Conservation (phyloP, 2,888 invertebrate species). For the Galeruca laticollis region DNA sequence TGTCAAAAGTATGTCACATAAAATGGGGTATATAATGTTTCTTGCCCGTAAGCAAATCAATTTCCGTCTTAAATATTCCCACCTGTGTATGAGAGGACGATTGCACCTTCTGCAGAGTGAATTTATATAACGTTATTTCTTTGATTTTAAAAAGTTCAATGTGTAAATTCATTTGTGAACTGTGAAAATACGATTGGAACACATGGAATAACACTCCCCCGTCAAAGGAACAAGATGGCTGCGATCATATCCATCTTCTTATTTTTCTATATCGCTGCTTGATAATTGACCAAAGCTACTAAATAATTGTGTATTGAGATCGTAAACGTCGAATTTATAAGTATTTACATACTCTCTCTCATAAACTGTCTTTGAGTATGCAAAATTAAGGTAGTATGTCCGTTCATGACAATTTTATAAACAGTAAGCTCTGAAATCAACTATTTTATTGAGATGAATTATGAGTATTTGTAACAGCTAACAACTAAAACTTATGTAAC, state of each 20-base stretch:
- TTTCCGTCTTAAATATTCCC: slow-evolving; percentile 59
- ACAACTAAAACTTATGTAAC: neutral
- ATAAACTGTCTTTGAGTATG: neutral
- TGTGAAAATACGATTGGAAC: slow-evolving; percentile 63
- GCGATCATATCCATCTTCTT: slow-evolving; percentile 67
- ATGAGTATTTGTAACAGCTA: neutral
- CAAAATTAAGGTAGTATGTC: slow-evolving; percentile 8
- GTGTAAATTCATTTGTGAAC: slow-evolving; percentile 34
- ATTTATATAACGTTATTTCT: slow-evolving; percentile 28
- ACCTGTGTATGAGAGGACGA: slow-evolving; percentile 53
- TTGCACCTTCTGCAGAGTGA: slow-evolving; percentile 46
- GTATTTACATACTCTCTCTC: neutral
- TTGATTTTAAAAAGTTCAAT: slow-evolving; percentile 27
- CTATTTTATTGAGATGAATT: neutral
- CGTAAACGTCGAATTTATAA: neutral
- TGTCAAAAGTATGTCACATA: slow-evolving; percentile 80
- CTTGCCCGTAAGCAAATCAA: slow-evolving; percentile 67
- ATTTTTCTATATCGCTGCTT: slow-evolving; percentile 65
- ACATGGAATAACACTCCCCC: slow-evolving; percentile 69
- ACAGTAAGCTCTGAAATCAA: slow-evolving; percentile 9
- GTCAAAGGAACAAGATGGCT: slow-evolving; percentile 68
- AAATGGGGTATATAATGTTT: slow-evolving; percentile 76
- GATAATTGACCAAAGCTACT: slow-evolving; percentile 38
- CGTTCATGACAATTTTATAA: slow-evolving; percentile 12
- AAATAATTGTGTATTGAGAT: slow-evolving; percentile 31